Base-by-base conservation (phyloP, 2,113 vertebrate genomes). In the Talpa occidentalis region DNA sequence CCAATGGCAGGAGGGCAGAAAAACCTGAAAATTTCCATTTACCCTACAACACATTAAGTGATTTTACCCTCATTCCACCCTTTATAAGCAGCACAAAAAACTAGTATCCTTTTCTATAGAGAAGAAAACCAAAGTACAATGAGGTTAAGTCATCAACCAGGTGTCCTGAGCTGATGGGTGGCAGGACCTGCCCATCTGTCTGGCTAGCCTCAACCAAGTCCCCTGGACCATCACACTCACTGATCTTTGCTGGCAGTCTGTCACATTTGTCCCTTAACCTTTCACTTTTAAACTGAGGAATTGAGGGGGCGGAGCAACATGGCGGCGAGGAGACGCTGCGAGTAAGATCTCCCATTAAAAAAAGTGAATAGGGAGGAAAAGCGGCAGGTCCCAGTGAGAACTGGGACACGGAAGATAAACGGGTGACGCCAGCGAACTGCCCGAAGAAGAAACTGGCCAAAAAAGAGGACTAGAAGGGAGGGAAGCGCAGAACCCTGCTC, bases 161-260 rank as follows among this genome's bases (percentile, higher is more conserved):
- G 59, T 4, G 5, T 19, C 64, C 42, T 40, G 1, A n/a, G 66
- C 32, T 69, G 35, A 10, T 14, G 26, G 2, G 2, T 8, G 22
- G 21, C 76, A 73, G 32, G 56, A 0, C 26, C 16, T 8, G 0
- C 16, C 35, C 21, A 7, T 59, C 64, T 2, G 2, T 1, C 15
- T 59, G 60, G 30, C 24, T n/a, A 73, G 24, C 77, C 83, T 59
- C 78, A 10, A 78, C 40, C 6, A 6, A 0, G 5, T 59, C 21
- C 22, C 40, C 37, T 37, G 3, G 1, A 6, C 74, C 35, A 35
- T 22, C 49, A 30, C 14, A 8, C 2, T 19, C 21, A 19, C 8
- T 10, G 72, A 24, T 17, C 47, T 91, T 70, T 85, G 67, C 59
- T 28, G 24, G 54, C 12, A 47, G 15, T 72, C 0, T 30, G 6